Evolutionary conservation across 2,888 invertebrate species (phyloP), one percentile per base, ranked within the genome.

Genomic region (Auanema sp.): DNA sequence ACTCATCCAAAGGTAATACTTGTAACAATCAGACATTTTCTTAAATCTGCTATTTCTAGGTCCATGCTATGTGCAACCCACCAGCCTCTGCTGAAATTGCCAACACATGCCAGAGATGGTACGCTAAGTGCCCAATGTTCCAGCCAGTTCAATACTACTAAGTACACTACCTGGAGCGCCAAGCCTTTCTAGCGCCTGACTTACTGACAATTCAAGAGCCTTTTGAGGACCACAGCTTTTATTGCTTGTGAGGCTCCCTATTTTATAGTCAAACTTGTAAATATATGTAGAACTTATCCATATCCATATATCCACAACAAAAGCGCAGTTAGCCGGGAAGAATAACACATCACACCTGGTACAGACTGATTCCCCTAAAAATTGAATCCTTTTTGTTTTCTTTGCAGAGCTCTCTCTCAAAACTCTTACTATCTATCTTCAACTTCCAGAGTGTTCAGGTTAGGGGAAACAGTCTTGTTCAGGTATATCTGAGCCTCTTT

Each of bases 51-150:
- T 21, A 21, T 23, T 63, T 63, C 50, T 43, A 63, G 52, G 78
- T 78, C 51, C 78, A 79, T 60, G 65, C 75, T 58, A 78, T 76
- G 74, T 79, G 79, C 72, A 79, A 79, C 57, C 79, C 79, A 58
- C 79, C 79, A 56, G 68, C 77, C 12, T 66, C 67, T 18, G 72
- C 77, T 18, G 66, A 71, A 8, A 66, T 78, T 58, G 77, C 76
- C 49, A 60, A 64, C 51, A 77, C 72, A 44, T 79, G 79, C 67
- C 72, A 74, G 66, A 65, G 64, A 50, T 79, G 79, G 79, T 79
- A 79, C 69, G 57, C 71, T 59, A 76, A 77, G 68, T 79, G 79
- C 72, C 70, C 77, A 59, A 79, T 79, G 79, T 79, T 75, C 71
- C 55, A 70, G 41, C 77, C 75, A 40, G 76, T 77, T 10, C 68